These are phyloP conservation scores for Hybognathus amarus DNA, from an alignment of 2,797 vertebrate genomes.

Conservation along the genomic window DNA sequence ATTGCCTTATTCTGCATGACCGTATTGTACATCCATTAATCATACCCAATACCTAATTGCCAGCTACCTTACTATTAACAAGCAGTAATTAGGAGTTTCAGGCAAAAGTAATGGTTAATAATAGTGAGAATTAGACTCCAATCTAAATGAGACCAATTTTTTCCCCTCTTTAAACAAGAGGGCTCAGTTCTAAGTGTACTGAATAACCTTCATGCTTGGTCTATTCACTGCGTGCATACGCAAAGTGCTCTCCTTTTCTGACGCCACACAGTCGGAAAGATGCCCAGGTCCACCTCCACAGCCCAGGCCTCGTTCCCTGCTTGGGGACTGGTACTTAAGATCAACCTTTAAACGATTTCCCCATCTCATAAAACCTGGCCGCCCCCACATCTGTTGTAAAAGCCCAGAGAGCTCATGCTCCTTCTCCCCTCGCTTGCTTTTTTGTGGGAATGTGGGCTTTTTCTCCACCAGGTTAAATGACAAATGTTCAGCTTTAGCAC, in stretches of 20 bases:
- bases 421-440: conserved; percentile 26
- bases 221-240: conserved; percentile 38
- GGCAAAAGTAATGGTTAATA: too few relatives aligned
- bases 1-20: too few relatives aligned
- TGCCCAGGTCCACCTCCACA: conserved; percentile 67
- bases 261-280: conserved; percentile 68
- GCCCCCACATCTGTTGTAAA: conserved; percentile 73
- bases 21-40: too few relatives aligned
- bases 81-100: too few relatives aligned
- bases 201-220: conserved; percentile 53
- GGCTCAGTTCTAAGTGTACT: conserved; percentile 26
- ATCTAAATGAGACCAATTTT: too few relatives aligned
- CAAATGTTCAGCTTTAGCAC: conserved; percentile 74
- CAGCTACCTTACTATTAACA: too few relatives aligned
- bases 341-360: conserved; percentile 76
- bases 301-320: conserved; percentile 68
- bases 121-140: too few relatives aligned
- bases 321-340: conserved; percentile 74
- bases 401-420: conserved; percentile 55
- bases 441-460: conserved; percentile 70
- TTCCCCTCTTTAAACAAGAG: not conserved
- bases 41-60: too few relatives aligned
- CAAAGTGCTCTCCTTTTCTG: conserved; percentile 69
- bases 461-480: conserved; percentile 72
- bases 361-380: conserved; percentile 73